Percentiles rank a stretch among this genome's conserved stretches.
Evolutionary conservation across 2,797 vertebrate species (phyloP).

Genomic region (Rhadinocentrus ornatus): DNA sequence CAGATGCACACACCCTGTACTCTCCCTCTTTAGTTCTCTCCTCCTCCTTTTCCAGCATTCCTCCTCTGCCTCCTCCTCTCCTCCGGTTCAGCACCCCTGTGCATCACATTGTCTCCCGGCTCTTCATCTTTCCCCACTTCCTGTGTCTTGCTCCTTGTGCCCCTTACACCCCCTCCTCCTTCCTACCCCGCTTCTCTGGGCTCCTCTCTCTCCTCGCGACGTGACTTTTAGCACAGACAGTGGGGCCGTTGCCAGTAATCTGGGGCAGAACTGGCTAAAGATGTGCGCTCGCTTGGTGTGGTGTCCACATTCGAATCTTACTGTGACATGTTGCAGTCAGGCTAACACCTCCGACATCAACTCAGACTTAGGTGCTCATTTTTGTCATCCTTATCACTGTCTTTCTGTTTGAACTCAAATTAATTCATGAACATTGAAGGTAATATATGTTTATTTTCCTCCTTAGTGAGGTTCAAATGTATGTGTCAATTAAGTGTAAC

Average conservation of each 20-base stretch:
- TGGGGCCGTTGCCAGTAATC: conserved; percentile 80
- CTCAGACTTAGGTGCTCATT: conserved; percentile 2
- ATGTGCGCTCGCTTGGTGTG: conserved; percentile 61
- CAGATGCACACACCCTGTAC: conserved; percentile 83
- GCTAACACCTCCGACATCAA: conserved; percentile 9
- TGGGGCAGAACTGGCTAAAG: conserved; percentile 76
- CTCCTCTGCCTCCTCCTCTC: conserved; percentile 61
- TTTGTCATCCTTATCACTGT: neutral
- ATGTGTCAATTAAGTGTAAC: no score
- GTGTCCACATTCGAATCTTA: conserved; percentile 43
- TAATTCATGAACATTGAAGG: neutral
- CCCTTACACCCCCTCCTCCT: conserved; percentile 74
- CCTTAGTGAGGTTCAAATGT: no score
- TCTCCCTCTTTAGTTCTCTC: conserved; percentile 58
- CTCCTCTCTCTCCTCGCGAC: conserved; percentile 79
- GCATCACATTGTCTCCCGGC: conserved; percentile 82
- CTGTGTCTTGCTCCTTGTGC: conserved; percentile 84
- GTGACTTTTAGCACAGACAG: conserved; percentile 85
- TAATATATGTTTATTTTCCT: neutral
- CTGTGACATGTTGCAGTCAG: conserved; percentile 20
- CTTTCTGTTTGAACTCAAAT: neutral
- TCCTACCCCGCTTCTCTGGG: conserved; percentile 69
- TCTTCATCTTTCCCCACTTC: conserved; percentile 86
- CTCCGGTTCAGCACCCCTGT: conserved; percentile 73
- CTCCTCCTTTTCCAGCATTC: conserved; percentile 70